phyloP scores from a whole-genome alignment of 2,113 vertebrate genomes.

The Danio rerio region GRCz12tu NC_133198.1:6753001-6753500 shows the following conservation, averaged over 20 bases:
- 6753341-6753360: conserved; percentile 54
- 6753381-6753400: conserved; percentile 63
- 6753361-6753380: conserved; percentile 44
- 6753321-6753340: conserved; percentile 59
- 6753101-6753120: conserved; percentile 55
- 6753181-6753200: conserved; percentile 36
- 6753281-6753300: conserved; percentile 57
- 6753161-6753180: not conserved
- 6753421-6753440: conserved; percentile 61
- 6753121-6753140: conserved; percentile 58
- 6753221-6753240: conserved; percentile 46
- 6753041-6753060: conserved; percentile 35
- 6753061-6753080: conserved; percentile 26
- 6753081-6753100: conserved; percentile 42
- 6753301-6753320: conserved; percentile 56
- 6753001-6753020: conserved; percentile 23
- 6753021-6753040: conserved; percentile 43
- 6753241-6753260: conserved; percentile 48
- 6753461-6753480: conserved; percentile 66
- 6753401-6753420: conserved; percentile 62
- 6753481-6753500: conserved; percentile 70
- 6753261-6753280: conserved; percentile 57
- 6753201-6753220: conserved; percentile 52
- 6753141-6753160: conserved; percentile 39
- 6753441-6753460: conserved; percentile 63